Base-by-base conservation (phyloP, 2,888 invertebrate species). In the Allygus modestus region DNA sequence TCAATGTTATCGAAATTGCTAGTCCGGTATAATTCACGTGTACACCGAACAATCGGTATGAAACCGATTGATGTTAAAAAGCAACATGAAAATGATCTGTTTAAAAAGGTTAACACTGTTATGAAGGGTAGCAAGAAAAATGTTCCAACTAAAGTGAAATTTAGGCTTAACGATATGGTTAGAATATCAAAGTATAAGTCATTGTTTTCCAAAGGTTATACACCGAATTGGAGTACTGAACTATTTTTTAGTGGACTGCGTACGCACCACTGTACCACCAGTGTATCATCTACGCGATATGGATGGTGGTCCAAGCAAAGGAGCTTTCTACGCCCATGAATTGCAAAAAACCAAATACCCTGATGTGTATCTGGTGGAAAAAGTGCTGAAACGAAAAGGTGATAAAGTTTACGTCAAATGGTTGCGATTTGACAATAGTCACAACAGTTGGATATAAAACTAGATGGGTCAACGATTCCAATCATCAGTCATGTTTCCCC, bases 141-240 rank as follows among this genome's bases (percentile, higher is more conserved):
- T 9, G 11, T 9, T n/a, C n/a, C n/a, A n/a, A n/a, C n/a, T n/a
- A n/a, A n/a, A n/a, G n/a, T n/a, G n/a, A 54, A 54, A 54, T 41
- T 41, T 17, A 23, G 51, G 26, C 20, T 51, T 81, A 58, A 58
- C 11, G 81, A 81, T 28, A 31, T 33, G 7, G 81, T 81, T 5
- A 28, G 81, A 33, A 61, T 81, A 15, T 33, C 33, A 15, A 81
- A 81, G 33, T 81, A 58, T 26, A 81, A 61, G 20, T 7, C 1
- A 1, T 5, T 17, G 12, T 81, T 81, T 37, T 23, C 26, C 15
- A 81, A 81, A 23, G 81, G 81, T 11, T 81, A 81, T 31, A n/a
- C 20, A 17, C 81, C 81, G 23, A 33, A 26, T 31, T 81, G 81
- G 81, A 61, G 51, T 15, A 81, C 51, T n/a, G 81, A 81, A 28